These are phyloP conservation scores for Notothenia coriiceps DNA, from an alignment of 2,113 vertebrate species.

Conservation along the genomic window DNA sequence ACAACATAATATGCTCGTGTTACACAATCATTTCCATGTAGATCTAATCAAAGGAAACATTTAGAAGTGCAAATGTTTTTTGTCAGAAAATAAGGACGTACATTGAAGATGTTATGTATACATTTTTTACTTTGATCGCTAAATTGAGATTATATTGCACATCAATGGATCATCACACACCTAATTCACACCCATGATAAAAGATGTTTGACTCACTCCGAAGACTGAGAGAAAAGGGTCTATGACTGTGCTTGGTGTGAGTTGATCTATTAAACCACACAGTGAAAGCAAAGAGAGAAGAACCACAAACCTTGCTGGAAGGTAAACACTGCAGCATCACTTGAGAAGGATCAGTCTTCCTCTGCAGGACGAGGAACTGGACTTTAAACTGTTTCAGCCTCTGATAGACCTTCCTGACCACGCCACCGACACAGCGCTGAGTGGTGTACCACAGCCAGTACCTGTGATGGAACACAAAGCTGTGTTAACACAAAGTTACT, in stretches of 20 bases:
- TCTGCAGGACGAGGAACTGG: slow-evolving; percentile 94
- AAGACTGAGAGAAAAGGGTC: neutral
- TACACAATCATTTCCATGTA: too few species aligned
- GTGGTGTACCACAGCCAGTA: slow-evolving; percentile 99
- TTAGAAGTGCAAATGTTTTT: too few species aligned
- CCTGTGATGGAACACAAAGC: slow-evolving; percentile 79
- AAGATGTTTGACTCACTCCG: neutral
- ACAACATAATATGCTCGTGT: too few species aligned
- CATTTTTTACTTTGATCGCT: too few species aligned
- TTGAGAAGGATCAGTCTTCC: slow-evolving; percentile 91
- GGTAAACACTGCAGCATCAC: slow-evolving; percentile 95
- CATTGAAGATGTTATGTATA: too few species aligned
- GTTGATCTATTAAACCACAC: neutral
- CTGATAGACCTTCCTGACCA: slow-evolving; percentile 91
- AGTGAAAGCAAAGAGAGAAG: neutral
- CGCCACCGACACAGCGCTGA: slow-evolving; percentile 88
- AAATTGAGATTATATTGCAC: too few species aligned
- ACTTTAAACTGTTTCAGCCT: slow-evolving; percentile 92
- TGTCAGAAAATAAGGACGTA: too few species aligned
- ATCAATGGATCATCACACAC: too few species aligned
- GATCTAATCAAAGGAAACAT: too few species aligned
- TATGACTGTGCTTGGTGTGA: neutral
- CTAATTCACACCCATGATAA: neutral
- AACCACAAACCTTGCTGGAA: slow-evolving; percentile 85
- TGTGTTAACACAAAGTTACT: neutral